Percentiles rank a stretch among this genome's conserved stretches.
Evolutionary conservation across 30 jellyfish, hydroid and myxozoan genomes (phyloP).

Genomic region (Hydractinia symbiolongicarpus): DNA sequence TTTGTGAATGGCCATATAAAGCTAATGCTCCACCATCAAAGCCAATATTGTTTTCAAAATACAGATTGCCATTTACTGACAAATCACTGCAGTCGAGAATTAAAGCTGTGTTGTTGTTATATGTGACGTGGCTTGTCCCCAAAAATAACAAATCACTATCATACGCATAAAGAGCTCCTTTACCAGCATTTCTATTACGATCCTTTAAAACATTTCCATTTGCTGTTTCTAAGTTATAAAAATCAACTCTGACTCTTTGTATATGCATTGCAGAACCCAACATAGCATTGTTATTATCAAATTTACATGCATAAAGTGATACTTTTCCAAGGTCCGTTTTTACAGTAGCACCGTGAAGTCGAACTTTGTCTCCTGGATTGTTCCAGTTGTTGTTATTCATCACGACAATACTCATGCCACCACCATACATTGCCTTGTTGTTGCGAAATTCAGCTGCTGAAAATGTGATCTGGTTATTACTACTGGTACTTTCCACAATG

Average conservation of each 20-base stretch:
- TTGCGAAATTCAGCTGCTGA: background rate
- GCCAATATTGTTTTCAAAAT: constrained; percentile 17
- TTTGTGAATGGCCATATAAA: constrained; percentile 22
- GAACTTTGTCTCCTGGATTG: background rate
- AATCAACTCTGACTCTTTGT: background rate
- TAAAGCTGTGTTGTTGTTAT: constrained; percentile 30
- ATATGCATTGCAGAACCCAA: background rate
- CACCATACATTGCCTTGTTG: constrained; percentile 4
- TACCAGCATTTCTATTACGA: background rate
- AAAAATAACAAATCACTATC: background rate
- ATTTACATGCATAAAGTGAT: background rate
- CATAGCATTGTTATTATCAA: background rate
- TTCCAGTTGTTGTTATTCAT: background rate
- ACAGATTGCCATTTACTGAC: background rate
- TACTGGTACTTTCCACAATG: background rate
- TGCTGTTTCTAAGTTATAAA: background rate
- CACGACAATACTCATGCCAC: background rate
- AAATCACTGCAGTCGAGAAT: constrained; percentile 5
- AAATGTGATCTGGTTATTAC: background rate
- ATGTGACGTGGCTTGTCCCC: background rate
- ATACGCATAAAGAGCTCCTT: constrained; percentile 20
- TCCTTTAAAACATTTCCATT: background rate
- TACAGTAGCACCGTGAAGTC: constrained; percentile 8
- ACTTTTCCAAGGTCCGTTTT: background rate
- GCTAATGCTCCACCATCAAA: constrained; percentile 31